Evolutionary conservation across 2,113 vertebrate genomes (phyloP), one percentile per base, ranked within the genome.

Genomic region (Limnothrissa miodon): DNA sequence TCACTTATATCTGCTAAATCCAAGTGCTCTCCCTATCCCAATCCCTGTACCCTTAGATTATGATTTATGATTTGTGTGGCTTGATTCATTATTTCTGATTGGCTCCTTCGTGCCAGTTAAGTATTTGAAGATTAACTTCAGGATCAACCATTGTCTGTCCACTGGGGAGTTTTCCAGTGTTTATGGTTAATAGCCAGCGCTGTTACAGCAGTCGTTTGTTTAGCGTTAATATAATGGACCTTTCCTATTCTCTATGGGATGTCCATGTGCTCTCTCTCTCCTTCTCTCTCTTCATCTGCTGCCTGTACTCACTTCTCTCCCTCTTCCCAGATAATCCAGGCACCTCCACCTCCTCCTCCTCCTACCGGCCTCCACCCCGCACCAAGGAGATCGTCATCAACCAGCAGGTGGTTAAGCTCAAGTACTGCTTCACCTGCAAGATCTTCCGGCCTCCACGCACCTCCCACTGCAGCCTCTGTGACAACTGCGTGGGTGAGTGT

Each of bases 391-490:
- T 99, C 87, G 81, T 96, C 82, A 97, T 98, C 89, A 97, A 99
- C 59, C 95, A 97, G 90, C 95, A 97, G 83, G 91, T 96, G 92
- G 97, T 99, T 84, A 99, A 97, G 82, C 93, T 99, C 66, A 98
- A 98, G 89, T 99, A 98, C 91, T 99, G 97, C 93, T 98, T 98
- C 93, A 99, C 97, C 86, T 99, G 97, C 94, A 97, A 96, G 89
- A 98, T 99, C 96, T 99, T 99, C 90, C 95, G 97, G 8, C 97
- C 97, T 0, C 97, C 97, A 0, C 95, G 97, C 86, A 98, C 97
- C 89, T 98, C 97, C 0, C 97, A 99, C 94, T 99, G 97, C 94
- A 96, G 96, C 53, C 95, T 98, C 87, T 99, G 97, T 19, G 97
- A 99, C 95, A 99, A 99, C 95, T 99, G 97, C 84, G 97, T 99